These are phyloP conservation scores for Bembecia ichneumoniformis DNA, from an alignment of 2,888 invertebrate species.

Conservation along the genomic window DNA sequence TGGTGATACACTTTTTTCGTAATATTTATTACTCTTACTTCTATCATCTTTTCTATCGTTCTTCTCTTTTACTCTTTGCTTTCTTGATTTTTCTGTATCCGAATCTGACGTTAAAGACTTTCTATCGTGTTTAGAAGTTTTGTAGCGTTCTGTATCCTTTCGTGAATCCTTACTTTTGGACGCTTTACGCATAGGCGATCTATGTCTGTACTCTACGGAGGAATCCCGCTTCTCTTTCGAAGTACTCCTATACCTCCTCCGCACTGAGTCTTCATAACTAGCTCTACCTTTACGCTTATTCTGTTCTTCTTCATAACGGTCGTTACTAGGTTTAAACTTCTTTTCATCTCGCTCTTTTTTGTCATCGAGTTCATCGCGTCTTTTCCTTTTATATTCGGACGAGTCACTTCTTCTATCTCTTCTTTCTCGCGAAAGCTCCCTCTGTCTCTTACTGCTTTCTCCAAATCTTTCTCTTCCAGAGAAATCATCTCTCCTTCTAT, in stretches of 20 bases:
- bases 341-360: slow-evolving; percentile 26
- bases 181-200: slow-evolving; percentile 28
- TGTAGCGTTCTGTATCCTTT: slow-evolving; percentile 35
- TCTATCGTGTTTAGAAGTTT: slow-evolving; percentile 28
- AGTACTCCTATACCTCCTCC: slow-evolving; percentile 32
- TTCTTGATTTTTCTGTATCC: slow-evolving; percentile 32
- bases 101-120: slow-evolving; percentile 41
- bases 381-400: slow-evolving; percentile 24
- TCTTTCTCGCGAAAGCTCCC: slow-evolving; percentile 26
- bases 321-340: slow-evolving; percentile 18
- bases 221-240: slow-evolving; percentile 35
- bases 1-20: slow-evolving; percentile 24
- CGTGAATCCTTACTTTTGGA: slow-evolving; percentile 30
- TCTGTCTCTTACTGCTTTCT: slow-evolving; percentile 20
- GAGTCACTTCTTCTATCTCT: slow-evolving; percentile 30
- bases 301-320: slow-evolving; percentile 28
- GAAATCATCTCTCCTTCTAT: slow-evolving; percentile 26
- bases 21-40: slow-evolving; percentile 29
- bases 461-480: slow-evolving; percentile 24
- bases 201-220: slow-evolving; percentile 35
- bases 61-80: slow-evolving; percentile 22
- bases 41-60: slow-evolving; percentile 17
- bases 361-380: slow-evolving; percentile 21
- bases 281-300: slow-evolving; percentile 25
- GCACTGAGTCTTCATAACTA: slow-evolving; percentile 22